Evolutionary conservation across 2,113 vertebrate species (phyloP), one percentile per base, ranked within the genome.

Genomic region (Periophthalmodon schlosseri): DNA sequence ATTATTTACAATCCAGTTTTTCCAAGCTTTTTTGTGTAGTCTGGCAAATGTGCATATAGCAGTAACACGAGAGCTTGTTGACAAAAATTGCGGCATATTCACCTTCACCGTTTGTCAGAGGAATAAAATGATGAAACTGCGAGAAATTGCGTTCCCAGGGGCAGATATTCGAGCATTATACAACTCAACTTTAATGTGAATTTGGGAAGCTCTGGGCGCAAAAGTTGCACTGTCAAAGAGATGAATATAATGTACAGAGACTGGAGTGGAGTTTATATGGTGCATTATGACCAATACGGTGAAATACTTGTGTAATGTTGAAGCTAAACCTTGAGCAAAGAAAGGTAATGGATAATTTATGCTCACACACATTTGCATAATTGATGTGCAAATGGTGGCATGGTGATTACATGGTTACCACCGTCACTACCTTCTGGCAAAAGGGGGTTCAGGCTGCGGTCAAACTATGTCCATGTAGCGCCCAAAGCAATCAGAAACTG

Each of bases 41-140:
- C 5, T 60, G 1, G n/a, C 8, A 52, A 50, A 64, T 63, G 57
- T 12, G 2, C 24, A 58, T 20, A 72, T 20, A 47, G 60, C 24
- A 34, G 44, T 20, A 54, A 56, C 69, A n/a, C 14, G 39, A 50
- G 34, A 18, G 34, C 10, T 10, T 20, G 50, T 24, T 70, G 72
- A 74, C 50, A 70, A 52, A 44, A 66, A 50, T 24, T 23, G 39
- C 14, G 5, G 15, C 10, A 6, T 15, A 73, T 65, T 65, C 12
- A 66, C 58, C 21, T 54, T n/a, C 60, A 47, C 28, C 39, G 49
- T n/a, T 16, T 21, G 69, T 58, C 70, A 36, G 24, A 28, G 28
- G 16, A 60, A 12, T 39, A 39, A 8, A 68, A 68, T 74, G 80
- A 82, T 82, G 80, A 78, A 82, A 78, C 72, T 75, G 34, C 13